phyloP scores from a whole-genome alignment of 2,888 invertebrate genomes.

The Tetanocera ferruginea region DNA sequence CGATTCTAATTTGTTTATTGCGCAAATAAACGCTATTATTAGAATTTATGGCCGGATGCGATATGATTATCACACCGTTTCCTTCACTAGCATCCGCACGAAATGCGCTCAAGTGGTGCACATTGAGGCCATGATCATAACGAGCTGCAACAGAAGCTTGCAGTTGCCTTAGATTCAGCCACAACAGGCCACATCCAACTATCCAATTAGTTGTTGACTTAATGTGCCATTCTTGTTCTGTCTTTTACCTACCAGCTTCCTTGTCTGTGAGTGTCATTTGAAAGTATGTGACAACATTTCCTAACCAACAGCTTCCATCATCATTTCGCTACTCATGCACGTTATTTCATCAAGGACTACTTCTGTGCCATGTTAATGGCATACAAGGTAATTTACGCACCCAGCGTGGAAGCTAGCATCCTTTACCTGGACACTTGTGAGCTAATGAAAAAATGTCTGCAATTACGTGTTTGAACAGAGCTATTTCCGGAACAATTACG shows the following conservation, averaged over 20 bases:
- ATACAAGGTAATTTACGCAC: neutral
- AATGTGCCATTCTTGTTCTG: neutral
- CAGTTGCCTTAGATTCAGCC: neutral
- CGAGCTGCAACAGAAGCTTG: neutral
- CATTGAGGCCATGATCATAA: constrained; percentile 37
- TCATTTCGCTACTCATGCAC: constrained; percentile 29
- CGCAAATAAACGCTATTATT: constrained; percentile 36
- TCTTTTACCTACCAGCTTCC: neutral
- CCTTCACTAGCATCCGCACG: neutral
- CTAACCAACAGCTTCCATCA: neutral
- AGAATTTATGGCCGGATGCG: constrained; percentile 38
- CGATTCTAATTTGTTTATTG: constrained; percentile 40
- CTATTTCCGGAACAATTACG: constrained; percentile 63
- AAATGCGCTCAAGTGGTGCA: neutral
- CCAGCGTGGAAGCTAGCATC: neutral
- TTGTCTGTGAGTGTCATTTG: neutral
- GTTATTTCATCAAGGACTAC: constrained; percentile 5
- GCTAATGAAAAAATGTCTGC: constrained; percentile 59
- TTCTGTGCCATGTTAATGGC: neutral
- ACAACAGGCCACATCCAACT: neutral
- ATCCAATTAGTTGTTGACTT: constrained; percentile 15
- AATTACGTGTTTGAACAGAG: constrained; percentile 49
- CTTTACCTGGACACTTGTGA: neutral
- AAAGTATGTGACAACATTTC: neutral
- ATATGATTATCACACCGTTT: neutral